These are phyloP conservation scores for Ascidia mentula DNA, from an alignment of 23 tunicate genomes.

Conservation along the genomic window DNA sequence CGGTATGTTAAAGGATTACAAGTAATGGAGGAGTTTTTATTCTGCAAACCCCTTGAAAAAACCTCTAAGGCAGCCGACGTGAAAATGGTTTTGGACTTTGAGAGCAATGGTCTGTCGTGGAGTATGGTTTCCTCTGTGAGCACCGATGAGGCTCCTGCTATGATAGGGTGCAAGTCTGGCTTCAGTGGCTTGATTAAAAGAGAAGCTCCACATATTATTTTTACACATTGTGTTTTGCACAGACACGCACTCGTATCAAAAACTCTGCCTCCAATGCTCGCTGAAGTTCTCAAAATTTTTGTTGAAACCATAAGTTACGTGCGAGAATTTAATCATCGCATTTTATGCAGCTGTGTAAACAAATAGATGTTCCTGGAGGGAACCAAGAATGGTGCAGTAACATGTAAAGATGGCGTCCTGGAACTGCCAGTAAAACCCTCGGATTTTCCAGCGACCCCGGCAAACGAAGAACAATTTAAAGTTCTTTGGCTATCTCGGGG, in stretches of 20 bases:
- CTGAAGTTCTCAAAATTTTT: conserved; percentile 39
- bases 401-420: too few relatives aligned
- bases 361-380: conserved; percentile 40
- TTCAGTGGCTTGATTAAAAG: conserved; percentile 36
- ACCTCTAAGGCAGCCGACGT: conserved; percentile 43
- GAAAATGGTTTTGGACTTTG: conserved; percentile 25
- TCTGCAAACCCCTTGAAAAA: conserved; percentile 54
- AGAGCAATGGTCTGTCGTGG: conserved; percentile 26
- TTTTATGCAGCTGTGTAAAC: conserved; percentile 37
- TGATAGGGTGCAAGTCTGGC: conserved; percentile 47
- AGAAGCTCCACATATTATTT: conserved; percentile 29
- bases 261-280: conserved; percentile 25
- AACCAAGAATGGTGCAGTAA: too few relatives aligned
- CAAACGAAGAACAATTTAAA: too few relatives aligned
- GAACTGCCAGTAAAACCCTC: too few relatives aligned
- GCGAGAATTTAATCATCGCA: conserved; percentile 41
- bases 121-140: conserved; percentile 27
- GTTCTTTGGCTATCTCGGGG: too few relatives aligned
- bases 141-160: conserved; percentile 49
- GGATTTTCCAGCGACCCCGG: too few relatives aligned
- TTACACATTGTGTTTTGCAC: conserved; percentile 41
- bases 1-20: conserved; percentile 50
- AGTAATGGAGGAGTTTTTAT: conserved; percentile 52
- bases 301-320: conserved; percentile 41
- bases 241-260: too few relatives aligned